Conservation (phyloP, 1,140 invertebrate species). For the Brachionus manjavacas region DNA sequence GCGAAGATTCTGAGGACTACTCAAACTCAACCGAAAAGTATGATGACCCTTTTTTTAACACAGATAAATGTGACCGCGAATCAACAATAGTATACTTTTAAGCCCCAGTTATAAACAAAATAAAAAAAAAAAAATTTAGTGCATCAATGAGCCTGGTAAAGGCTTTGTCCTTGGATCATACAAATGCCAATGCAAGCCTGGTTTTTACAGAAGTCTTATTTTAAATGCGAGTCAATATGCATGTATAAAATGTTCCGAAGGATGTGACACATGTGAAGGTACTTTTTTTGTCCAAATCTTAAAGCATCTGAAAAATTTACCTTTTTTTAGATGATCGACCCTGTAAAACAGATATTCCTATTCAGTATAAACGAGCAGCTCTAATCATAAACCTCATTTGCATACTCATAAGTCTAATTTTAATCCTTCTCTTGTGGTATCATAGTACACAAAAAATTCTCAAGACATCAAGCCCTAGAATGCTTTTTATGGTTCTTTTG, state of each 20-base stretch:
- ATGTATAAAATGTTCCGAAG: conserved; percentile 9
- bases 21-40: not conserved
- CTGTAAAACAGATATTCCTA: conserved; percentile 18
- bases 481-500: conserved; percentile 29
- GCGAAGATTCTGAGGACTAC: not conserved
- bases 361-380: conserved; percentile 29
- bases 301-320: not conserved
- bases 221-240: not conserved
- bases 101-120: too few relatives aligned
- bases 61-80: conserved; percentile 35
- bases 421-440: not conserved
- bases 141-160: not conserved
- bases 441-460: conserved; percentile 19
- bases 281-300: not conserved
- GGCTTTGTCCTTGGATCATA: conserved; percentile 4
- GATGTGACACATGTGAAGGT: conserved; percentile 29
- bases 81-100: not conserved
- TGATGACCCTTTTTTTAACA: conserved; percentile 23
- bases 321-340: conserved; percentile 19
- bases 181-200: conserved; percentile 13
- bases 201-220: not conserved
- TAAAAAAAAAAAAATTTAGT: not conserved
- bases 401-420: not conserved
- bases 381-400: conserved; percentile 21
- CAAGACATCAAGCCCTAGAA: conserved; percentile 27